Evolutionary conservation across 2,797 vertebrate species (phyloP).

Genomic region (Pangasius mekongensis): DNA sequence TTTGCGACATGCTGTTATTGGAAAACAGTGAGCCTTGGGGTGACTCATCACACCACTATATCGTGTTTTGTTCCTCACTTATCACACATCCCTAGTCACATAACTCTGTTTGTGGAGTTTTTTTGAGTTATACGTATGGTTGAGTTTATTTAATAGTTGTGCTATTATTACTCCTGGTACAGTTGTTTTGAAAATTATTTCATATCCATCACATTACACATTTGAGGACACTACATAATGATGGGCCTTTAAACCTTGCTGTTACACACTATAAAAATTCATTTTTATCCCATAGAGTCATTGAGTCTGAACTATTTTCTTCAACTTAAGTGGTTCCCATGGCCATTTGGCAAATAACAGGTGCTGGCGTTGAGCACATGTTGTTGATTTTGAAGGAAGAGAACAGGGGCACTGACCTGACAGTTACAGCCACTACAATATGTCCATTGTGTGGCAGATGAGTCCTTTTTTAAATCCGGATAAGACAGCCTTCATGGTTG

Average conservation of each 20-base stretch:
- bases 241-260: not conserved
- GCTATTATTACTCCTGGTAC: not conserved
- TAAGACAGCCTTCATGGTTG: not conserved
- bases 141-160: not conserved
- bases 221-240: not conserved
- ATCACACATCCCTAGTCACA: not conserved
- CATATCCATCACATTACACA: not conserved
- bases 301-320: slow-evolving; percentile 3
- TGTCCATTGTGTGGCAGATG: slow-evolving; percentile 50
- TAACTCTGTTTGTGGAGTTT: not conserved
- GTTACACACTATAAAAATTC: not conserved
- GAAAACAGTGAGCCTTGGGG: not conserved
- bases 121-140: not conserved
- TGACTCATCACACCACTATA: not conserved
- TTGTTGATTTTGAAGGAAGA: slow-evolving; percentile 68
- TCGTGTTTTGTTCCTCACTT: not conserved
- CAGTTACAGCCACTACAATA: slow-evolving; percentile 56
- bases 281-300: slow-evolving; percentile 23
- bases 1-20: not conserved
- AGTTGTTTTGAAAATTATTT: not conserved
- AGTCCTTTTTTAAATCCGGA: slow-evolving; percentile 22
- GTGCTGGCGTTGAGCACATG: slow-evolving; percentile 67
- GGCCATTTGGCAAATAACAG: slow-evolving; percentile 78
- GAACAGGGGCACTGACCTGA: slow-evolving; percentile 67
- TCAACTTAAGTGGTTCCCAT: slow-evolving; percentile 66